Conservation (phyloP, 2,888 invertebrate species). For the Nephrotoma flavescens region DNA sequence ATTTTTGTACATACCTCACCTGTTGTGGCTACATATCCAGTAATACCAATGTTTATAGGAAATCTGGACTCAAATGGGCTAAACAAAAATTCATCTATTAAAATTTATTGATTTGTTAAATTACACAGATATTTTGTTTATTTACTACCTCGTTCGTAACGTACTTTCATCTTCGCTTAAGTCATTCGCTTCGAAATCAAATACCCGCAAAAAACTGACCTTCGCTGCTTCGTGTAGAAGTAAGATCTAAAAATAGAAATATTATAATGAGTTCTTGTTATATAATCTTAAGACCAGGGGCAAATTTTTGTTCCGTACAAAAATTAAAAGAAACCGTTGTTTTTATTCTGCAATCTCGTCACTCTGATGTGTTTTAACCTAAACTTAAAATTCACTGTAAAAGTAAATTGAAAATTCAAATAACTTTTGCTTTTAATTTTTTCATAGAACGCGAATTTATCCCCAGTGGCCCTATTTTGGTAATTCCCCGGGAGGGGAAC, state of each 20-base stretch:
- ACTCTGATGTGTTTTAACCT: too few relatives aligned
- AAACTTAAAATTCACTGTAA: too few relatives aligned
- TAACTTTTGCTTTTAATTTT: too few relatives aligned
- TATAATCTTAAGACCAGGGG: too few relatives aligned
- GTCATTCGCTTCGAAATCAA: conserved; percentile 86
- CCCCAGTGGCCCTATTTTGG: too few relatives aligned
- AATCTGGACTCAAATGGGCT: conserved; percentile 85
- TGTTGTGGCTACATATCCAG: conserved; percentile 86
- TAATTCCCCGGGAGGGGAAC: too few relatives aligned
- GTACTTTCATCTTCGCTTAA: conserved; percentile 67
- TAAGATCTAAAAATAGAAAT: conserved; percentile 45
- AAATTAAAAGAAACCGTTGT: too few relatives aligned
- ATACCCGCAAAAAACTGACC: conserved; percentile 85
- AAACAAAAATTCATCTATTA: conserved; percentile 20
- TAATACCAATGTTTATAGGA: conserved; percentile 90
- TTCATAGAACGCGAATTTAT: too few relatives aligned
- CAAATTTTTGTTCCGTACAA: too few relatives aligned
- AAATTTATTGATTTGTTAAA: conserved; percentile 7
- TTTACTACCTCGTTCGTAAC: conserved; percentile 51
- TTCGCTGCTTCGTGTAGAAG: conserved; percentile 82
- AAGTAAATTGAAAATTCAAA: too few relatives aligned
- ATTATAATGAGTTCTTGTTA: not conserved
- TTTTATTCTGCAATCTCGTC: too few relatives aligned
- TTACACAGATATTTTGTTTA: conserved; percentile 6
- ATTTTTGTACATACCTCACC: conserved; percentile 58